A percentile compares a stretch with the other conserved stretches of the same genome.
These are phyloP conservation scores for Microtus richardsoni DNA, from an alignment of 2,113 vertebrate species.

Conservation along the genomic window DNA sequence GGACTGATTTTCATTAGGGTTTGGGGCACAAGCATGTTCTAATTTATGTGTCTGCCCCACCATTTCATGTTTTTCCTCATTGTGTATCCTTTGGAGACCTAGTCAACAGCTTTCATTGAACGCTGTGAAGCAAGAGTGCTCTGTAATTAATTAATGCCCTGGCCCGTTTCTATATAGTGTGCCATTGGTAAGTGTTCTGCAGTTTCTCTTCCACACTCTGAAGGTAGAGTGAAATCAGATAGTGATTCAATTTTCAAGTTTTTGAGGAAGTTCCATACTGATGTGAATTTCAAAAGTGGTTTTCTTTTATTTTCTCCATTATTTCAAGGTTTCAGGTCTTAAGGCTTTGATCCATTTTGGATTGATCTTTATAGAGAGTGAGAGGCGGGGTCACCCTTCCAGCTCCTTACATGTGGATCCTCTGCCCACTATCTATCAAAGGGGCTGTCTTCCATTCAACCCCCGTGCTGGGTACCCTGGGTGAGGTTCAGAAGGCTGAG, in stretches of 20 bases:
- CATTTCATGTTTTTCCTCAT: slow-evolving; percentile 30
- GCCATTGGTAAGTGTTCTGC: background rate
- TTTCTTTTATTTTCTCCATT: background rate
- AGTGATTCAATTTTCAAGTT: background rate
- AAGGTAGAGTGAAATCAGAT: background rate
- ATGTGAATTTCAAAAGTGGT: background rate
- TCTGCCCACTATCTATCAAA: background rate
- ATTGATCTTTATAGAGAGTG: background rate
- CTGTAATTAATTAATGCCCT: slow-evolving; percentile 21
- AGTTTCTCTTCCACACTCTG: background rate
- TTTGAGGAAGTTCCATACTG: background rate
- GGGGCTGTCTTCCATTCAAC: background rate
- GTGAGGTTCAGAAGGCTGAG: background rate
- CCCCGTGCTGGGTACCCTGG: background rate
- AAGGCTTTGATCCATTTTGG: background rate
- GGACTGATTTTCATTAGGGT: slow-evolving; percentile 67
- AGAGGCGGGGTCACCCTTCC: background rate
- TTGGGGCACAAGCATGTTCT: background rate
- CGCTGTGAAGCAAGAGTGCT: background rate
- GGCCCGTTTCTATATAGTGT: background rate
- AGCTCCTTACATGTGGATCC: background rate
- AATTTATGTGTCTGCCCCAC: slow-evolving; percentile 53
- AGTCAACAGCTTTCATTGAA: slow-evolving; percentile 26
- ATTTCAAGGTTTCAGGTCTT: background rate
- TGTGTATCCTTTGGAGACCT: slow-evolving; percentile 1